Base-by-base conservation (phyloP, 2,113 vertebrate species). In the Macrotis lagotis region DNA sequence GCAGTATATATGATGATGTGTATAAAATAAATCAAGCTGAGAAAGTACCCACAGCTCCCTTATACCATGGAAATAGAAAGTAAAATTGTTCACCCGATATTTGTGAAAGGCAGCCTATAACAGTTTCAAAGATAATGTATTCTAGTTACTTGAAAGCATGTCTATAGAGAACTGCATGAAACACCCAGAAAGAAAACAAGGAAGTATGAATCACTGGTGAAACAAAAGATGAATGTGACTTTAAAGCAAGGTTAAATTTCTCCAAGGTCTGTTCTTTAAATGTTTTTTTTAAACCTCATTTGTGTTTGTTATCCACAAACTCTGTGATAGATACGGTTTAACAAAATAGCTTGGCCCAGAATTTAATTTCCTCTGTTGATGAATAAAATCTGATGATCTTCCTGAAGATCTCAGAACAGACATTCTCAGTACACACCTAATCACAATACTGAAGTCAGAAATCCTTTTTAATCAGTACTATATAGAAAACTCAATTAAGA, bases 171-270 rank as follows among this genome's bases (percentile, higher is more conserved):
- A 7, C n/a, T 22, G 19, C 66, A 74, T 74, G 66, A 74, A 74
- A 37, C 37, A 16, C 3, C 26, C 48, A 48, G 24, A 91, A 90
- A 91, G 48, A 94, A 53, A 94, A 96, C 22, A 59, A 55, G 22
- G 91, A 96, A 94, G 7, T 66, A 52, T 50, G 50, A 92, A 51
- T 95, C 91, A 48, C n/a, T 94, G 44, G 90, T 92, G 74, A 96
- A 96, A 93, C 9, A 51, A 31, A 31, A 31, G 12, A 94, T 74
- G 91, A 92, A 48, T 0, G 1, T 92, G 48, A 89, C 91, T 91
- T 48, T 25, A 92, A 96, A 95, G 25, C 48, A 88, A 96, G 22
- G 53, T 0, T 93, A 91, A 96, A 95, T 12, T 91, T 90, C 26
- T 48, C 51, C 44, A 31, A 96, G 59, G 12, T 0, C 1, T 26